Percentiles rank a stretch among this genome's conserved stretches.
phyloP scores from a whole-genome alignment of 92 coral and sea anemone genomes.

The Porites cylindrica region DNA sequence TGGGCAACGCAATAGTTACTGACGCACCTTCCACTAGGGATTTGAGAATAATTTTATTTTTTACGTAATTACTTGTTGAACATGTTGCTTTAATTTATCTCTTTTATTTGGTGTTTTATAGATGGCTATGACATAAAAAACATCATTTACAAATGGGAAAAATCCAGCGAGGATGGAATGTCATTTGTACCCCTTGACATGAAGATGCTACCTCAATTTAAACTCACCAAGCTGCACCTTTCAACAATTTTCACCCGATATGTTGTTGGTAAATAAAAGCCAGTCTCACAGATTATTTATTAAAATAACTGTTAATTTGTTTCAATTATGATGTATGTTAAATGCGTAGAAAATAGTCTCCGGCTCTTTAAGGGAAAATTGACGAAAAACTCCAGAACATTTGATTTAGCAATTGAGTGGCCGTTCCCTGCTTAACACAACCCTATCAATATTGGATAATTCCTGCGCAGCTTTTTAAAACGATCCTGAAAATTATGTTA shows the following conservation, averaged over 20 bases:
- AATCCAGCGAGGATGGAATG: slow-evolving; percentile 56
- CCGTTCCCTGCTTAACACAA: too few relatives aligned
- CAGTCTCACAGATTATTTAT: background rate
- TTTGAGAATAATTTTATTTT: too few relatives aligned
- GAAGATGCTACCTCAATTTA: slow-evolving; percentile 71
- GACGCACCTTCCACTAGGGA: too few relatives aligned
- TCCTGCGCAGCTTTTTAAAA: too few relatives aligned
- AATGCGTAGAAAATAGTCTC: too few relatives aligned
- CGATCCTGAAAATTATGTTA: too few relatives aligned
- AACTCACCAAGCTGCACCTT: slow-evolving; percentile 46
- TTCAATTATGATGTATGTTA: background rate
- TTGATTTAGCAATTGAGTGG: too few relatives aligned
- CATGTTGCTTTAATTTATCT: too few relatives aligned
- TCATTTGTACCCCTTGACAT: slow-evolving; percentile 61
- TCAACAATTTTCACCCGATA: slow-evolving; percentile 39
- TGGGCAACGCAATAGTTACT: too few relatives aligned
- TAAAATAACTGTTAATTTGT: background rate
- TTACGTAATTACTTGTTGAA: background rate
- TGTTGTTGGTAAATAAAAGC: slow-evolving; percentile 34
- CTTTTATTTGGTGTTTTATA: background rate
- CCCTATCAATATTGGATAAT: too few relatives aligned
- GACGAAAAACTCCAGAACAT: too few relatives aligned
- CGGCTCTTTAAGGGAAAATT: too few relatives aligned
- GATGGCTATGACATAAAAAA: slow-evolving; percentile 76
- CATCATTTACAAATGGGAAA: slow-evolving; percentile 68